These are phyloP conservation scores for Prolemur simus DNA, from an alignment of 2,113 vertebrate genomes.

Conservation along the genomic window DNA sequence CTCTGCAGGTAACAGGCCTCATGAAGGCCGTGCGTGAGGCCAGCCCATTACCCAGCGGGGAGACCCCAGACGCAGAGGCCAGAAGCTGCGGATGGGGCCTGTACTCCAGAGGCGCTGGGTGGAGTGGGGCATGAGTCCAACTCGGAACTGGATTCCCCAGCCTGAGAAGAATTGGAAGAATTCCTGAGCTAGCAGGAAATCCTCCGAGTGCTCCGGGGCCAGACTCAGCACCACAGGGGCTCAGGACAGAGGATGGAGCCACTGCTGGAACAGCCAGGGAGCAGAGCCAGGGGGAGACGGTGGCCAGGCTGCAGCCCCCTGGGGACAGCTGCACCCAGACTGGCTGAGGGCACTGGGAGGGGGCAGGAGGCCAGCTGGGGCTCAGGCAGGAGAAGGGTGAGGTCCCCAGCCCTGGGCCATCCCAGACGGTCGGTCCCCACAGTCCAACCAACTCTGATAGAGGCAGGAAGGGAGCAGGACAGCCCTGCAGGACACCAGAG, in stretches of 20 bases:
- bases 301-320: not conserved
- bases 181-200: too few relatives aligned
- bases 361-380: not conserved
- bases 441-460: not conserved
- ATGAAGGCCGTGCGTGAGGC: fast-evolving
- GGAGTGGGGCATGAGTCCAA: not conserved
- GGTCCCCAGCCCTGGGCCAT: not conserved
- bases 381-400: not conserved
- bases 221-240: too few relatives aligned
- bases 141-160: not conserved
- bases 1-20: not conserved
- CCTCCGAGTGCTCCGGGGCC: too few relatives aligned
- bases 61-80: not conserved
- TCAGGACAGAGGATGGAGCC: not conserved
- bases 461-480: not conserved
- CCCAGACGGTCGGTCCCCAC: too few relatives aligned
- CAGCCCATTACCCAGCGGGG: fast-evolving
- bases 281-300: not conserved
- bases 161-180: not conserved
- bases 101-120: too few relatives aligned
- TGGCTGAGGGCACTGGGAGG: too few relatives aligned
- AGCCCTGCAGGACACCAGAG: not conserved
- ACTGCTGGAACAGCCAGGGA: not conserved
- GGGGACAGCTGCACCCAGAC: too few relatives aligned
- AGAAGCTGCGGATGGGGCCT: not conserved